Base-by-base conservation (phyloP, 1,140 invertebrate genomes). In the Choristoneura fumiferana region DNA sequence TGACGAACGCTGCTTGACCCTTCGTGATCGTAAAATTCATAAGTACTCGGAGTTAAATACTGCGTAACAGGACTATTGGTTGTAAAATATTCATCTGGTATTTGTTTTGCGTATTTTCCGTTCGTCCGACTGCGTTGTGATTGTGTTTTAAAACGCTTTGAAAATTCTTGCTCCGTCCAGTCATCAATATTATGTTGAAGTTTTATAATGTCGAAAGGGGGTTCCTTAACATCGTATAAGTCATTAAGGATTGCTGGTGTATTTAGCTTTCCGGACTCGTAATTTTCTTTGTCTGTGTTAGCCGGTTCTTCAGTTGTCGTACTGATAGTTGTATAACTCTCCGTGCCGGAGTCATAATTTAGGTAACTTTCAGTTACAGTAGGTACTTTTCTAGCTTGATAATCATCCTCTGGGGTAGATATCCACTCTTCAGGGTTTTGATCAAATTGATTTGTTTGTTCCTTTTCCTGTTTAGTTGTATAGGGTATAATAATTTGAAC, bases 151-250 rank as follows among this genome's bases (percentile, higher is more conserved):
- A 87, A 82, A 5, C 90, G 73, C 38, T 91, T 91, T 6, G 92
- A 92, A 78, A 91, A 94, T 79, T 94, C 94, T 89, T 95, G 94
- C 67, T 94, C 94, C 0, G 95, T 96, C 95, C 95, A 96, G 34
- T 94, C 94, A 71, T 96, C 95, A 36, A 96, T 96, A 65, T 95
- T 95, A 68, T 95, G 94, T 74, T 96, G 95, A 45, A 96, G 77
- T 71, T 93, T 93, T 17, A 92, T 91, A 12, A 94, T 91, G 71
- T 95, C 94, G 67, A 95, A 94, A 0, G 92, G 91, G 36, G 91
- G 91, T 58, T 91, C 91, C 29, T 81, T 88, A 17, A 81, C 81
- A 59, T 84, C 84, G 61, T 87, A 84, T 6, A 88, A 66, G 58
- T 89, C 81, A 59, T 80, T 89, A 12, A 74, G 64, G 5, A 72